Evolutionary conservation across 2,888 invertebrate genomes (phyloP).

Genomic region (Drosophila macrospina): DNA sequence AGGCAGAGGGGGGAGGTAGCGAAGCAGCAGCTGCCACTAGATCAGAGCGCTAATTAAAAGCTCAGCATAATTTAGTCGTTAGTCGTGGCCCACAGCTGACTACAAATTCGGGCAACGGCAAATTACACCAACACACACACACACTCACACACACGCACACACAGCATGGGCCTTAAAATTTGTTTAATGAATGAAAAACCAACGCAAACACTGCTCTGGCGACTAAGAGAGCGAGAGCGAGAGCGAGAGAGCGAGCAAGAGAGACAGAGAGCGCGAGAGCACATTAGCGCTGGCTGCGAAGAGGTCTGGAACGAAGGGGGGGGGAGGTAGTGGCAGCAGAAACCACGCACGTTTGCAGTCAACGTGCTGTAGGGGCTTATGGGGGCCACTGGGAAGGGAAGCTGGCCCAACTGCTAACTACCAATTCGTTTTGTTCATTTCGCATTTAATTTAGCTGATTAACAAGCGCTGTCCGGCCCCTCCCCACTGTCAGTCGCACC

Average conservation of each 20-base stretch:
- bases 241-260: constrained; percentile 21
- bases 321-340: too few relatives aligned
- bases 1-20: too few relatives aligned
- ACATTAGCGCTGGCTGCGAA: too few relatives aligned
- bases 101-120: constrained; percentile 57
- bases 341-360: constrained; percentile 62
- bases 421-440: constrained; percentile 80
- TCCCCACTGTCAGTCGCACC: background rate
- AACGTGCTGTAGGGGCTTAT: background rate
- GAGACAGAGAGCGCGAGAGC: too few relatives aligned
- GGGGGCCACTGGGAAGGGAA: too few relatives aligned
- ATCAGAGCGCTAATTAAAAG: constrained; percentile 65
- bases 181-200: constrained; percentile 73
- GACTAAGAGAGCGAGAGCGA: background rate
- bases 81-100: constrained; percentile 38
- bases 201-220: constrained; percentile 47
- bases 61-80: constrained; percentile 67
- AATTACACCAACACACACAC: constrained; percentile 40
- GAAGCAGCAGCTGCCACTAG: too few relatives aligned
- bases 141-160: constrained; percentile 6
- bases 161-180: constrained; percentile 5
- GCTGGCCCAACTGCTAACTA: constrained; percentile 56
- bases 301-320: too few relatives aligned
- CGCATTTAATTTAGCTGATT: constrained; percentile 82
- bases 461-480: constrained; percentile 56